phyloP scores from a whole-genome alignment of 2,888 invertebrate species.

The Bedellia somnulentella region DNA sequence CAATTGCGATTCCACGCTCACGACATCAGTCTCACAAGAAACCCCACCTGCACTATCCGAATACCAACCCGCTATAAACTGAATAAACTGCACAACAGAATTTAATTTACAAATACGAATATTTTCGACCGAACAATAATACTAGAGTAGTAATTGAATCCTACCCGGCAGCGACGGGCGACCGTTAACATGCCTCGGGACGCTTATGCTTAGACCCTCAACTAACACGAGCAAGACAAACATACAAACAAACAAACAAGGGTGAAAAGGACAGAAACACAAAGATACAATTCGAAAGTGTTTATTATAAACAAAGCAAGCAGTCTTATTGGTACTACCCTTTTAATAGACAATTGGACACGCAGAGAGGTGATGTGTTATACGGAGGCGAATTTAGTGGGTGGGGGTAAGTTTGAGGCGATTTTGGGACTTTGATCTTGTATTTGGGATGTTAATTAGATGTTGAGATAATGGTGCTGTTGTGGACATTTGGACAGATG shows the following conservation, averaged over 20 bases:
- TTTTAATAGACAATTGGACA: conserved; percentile 46
- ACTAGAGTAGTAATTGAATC: conserved; percentile 60
- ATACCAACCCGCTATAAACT: no score
- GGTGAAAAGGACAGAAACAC: conserved; percentile 20
- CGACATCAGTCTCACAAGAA: no score
- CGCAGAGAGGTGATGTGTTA: conserved; percentile 33
- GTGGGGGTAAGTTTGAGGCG: no score
- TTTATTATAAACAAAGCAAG: conserved; percentile 60
- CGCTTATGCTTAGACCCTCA: conserved; percentile 34
- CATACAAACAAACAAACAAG: conserved; percentile 8
- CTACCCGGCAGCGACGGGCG: no score
- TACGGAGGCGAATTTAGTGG: no score
- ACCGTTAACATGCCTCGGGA: conserved; percentile 57
- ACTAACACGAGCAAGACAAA: conserved; percentile 43
- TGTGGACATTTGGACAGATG: no score
- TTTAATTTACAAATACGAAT: conserved; percentile 52
- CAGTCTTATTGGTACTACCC: conserved; percentile 50
- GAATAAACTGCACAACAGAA: conserved; percentile 51
- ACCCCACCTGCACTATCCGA: no score
- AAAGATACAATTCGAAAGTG: conserved; percentile 31
- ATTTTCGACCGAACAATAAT: conserved; percentile 58
- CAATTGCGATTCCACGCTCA: conserved; percentile 4
- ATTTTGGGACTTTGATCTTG: no score
- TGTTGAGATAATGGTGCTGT: no score
- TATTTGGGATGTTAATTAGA: no score